A percentile compares a stretch with the other conserved stretches of the same genome.
phyloP scores from a whole-genome alignment of 2,888 invertebrate genomes.

The Drosophila paracracens region DNA sequence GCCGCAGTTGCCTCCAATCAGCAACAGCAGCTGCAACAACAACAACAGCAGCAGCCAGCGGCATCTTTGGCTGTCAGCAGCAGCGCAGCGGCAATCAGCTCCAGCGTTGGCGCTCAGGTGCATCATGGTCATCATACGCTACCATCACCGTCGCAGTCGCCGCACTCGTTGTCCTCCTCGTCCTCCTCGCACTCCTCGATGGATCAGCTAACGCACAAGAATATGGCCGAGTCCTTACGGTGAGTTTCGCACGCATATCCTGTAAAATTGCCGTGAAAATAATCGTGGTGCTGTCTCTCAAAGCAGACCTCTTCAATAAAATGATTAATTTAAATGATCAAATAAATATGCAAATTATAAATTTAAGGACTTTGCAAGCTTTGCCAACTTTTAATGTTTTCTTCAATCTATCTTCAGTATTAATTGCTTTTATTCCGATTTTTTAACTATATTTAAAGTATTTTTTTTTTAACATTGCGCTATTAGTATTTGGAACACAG shows the following conservation, averaged over 20 bases:
- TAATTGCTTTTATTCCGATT: background rate
- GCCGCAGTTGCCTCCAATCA: conserved; percentile 81
- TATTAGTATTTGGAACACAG: background rate
- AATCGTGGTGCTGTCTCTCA: background rate
- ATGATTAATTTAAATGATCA: too few relatives aligned
- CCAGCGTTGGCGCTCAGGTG: conserved; percentile 36
- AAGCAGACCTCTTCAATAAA: background rate
- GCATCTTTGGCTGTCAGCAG: conserved; percentile 41
- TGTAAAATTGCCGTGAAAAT: background rate
- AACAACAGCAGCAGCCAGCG: conserved; percentile 26
- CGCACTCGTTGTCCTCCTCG: conserved; percentile 75
- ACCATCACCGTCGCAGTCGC: conserved; percentile 83
- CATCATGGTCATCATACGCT: conserved; percentile 70
- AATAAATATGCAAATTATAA: too few relatives aligned
- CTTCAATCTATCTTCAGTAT: background rate
- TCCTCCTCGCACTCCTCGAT: conserved; percentile 77
- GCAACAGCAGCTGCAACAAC: conserved; percentile 41
- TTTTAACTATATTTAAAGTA: background rate
- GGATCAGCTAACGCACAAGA: conserved; percentile 81
- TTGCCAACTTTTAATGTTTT: background rate
- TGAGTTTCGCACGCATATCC: conserved; percentile 35
- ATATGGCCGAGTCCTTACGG: conserved; percentile 81
- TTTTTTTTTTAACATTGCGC: background rate
- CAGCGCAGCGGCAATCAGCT: conserved; percentile 38
- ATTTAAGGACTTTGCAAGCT: background rate